Evolutionary conservation across 2,797 vertebrate genomes (phyloP), one percentile per base, ranked within the genome.

Genomic region (Diceros bicornis): DNA sequence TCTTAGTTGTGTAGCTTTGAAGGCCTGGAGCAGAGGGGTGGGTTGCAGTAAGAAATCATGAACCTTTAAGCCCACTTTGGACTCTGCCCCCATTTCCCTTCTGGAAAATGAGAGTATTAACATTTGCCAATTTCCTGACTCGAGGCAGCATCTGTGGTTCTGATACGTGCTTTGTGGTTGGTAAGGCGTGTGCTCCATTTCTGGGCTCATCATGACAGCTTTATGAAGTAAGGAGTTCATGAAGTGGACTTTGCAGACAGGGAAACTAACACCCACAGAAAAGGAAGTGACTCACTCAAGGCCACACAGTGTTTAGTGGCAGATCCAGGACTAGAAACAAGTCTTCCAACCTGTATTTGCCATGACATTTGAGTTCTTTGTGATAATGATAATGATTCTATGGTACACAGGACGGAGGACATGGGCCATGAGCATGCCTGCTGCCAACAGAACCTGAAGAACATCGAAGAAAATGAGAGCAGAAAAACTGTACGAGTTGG

Each of bases 71-170:
- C 71, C 37, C 44, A 6, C 52, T 10, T 78, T 59, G 34, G 52
- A n/a, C 6, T 64, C 88, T 85, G 93, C 89, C 71, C 68, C 61
- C 29, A 75, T 78, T 84, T 81, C 44, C 74, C 72, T 69, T 82
- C 27, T 91, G 93, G 32, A 85, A 71, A 97, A 84, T 8, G 23
- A 68, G 37, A 6, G 7, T 32, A 57, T 74, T 47, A 52, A 14
- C 34, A 61, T 47, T 55, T 27, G 32, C n/a, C 32, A 75, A 4
- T 7, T 81, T 92, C n/a, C 85, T 62, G 52, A 32, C 72, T 91
- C 72, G 29, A 59, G 62, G 32, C 55, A 59, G n/a, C 4, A 0
- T 9, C 87, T 83, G 47, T 23, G 55, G 37, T 69, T 79, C 55
- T 34, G 57, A 44, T 27, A 34, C 2, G 32, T 21, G 41, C 37